A percentile compares a stretch with the other conserved stretches of the same genome.
These are phyloP conservation scores for Dynastes tityus DNA, from an alignment of 2,888 invertebrate genomes.

Conservation along the genomic window DNA sequence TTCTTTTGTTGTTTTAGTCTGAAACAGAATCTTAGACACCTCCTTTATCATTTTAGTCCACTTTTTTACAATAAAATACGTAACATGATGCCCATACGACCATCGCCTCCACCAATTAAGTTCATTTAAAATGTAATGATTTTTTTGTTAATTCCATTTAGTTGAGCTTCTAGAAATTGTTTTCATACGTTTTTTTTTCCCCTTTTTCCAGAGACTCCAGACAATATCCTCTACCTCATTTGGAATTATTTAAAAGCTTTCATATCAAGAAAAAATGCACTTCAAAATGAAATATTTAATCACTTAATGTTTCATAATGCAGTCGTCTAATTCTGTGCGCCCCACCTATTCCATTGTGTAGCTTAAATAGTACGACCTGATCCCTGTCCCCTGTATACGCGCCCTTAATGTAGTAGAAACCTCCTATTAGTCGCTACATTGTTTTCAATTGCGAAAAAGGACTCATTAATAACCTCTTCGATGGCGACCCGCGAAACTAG, in stretches of 20 bases:
- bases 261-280: not conserved
- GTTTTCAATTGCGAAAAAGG: slow-evolving; percentile 58
- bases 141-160: too few species aligned
- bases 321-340: slow-evolving; percentile 2
- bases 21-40: too few species aligned
- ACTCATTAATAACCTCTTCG: slow-evolving; percentile 58
- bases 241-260: slow-evolving; percentile 14
- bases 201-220: not conserved
- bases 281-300: slow-evolving; percentile 27
- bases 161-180: too few species aligned
- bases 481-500: slow-evolving; percentile 40
- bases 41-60: too few species aligned
- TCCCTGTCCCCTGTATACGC: slow-evolving; percentile 6
- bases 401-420: slow-evolving; percentile 14
- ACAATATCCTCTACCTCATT: slow-evolving; percentile 9
- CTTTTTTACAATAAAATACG: too few species aligned
- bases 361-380: not conserved
- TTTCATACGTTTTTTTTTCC: too few species aligned
- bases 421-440: slow-evolving; percentile 56
- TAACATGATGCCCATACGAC: too few species aligned
- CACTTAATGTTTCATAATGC: not conserved
- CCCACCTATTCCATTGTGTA: not conserved
- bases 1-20: too few species aligned
- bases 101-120: too few species aligned
- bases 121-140: too few species aligned